phyloP scores from a whole-genome alignment of 1,140 invertebrate genomes.

The Octopus sinensis region DNA sequence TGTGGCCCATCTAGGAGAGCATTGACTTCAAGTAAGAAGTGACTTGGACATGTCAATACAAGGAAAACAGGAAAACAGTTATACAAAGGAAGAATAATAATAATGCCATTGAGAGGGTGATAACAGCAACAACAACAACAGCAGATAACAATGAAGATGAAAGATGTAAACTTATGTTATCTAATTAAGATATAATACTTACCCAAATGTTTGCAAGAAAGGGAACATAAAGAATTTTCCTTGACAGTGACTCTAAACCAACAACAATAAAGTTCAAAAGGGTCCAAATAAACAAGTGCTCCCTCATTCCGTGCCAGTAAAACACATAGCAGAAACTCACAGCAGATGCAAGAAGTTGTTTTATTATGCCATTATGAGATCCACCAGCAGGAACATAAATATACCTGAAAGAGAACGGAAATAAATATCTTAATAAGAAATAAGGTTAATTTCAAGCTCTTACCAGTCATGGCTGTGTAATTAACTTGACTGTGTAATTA shows the following conservation, averaged over 20 bases:
- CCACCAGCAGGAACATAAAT: slow-evolving; percentile 74
- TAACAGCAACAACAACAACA: too few species aligned
- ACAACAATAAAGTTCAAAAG: slow-evolving; percentile 77
- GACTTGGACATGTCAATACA: too few species aligned
- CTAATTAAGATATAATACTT: not conserved
- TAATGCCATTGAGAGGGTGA: too few species aligned
- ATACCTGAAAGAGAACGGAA: slow-evolving; percentile 57
- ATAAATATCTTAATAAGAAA: not conserved
- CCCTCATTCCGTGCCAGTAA: slow-evolving; percentile 82
- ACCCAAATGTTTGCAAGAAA: slow-evolving; percentile 25
- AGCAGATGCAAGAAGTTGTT: slow-evolving; percentile 72
- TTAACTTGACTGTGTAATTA: too few species aligned
- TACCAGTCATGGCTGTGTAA: too few species aligned
- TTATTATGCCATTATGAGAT: slow-evolving; percentile 56
- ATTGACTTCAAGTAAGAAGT: too few species aligned
- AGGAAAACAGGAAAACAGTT: too few species aligned
- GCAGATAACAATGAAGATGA: too few species aligned
- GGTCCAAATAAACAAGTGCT: slow-evolving; percentile 80
- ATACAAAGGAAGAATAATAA: too few species aligned
- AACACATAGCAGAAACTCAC: slow-evolving; percentile 82
- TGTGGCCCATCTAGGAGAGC: too few species aligned
- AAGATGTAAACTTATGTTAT: not conserved
- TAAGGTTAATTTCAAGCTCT: too few species aligned
- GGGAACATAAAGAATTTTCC: slow-evolving; percentile 14
- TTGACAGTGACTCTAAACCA: slow-evolving; percentile 66